These are phyloP conservation scores for Geotrypetes seraphini DNA, from an alignment of 2,797 vertebrate genomes.

Conservation along the genomic window DNA sequence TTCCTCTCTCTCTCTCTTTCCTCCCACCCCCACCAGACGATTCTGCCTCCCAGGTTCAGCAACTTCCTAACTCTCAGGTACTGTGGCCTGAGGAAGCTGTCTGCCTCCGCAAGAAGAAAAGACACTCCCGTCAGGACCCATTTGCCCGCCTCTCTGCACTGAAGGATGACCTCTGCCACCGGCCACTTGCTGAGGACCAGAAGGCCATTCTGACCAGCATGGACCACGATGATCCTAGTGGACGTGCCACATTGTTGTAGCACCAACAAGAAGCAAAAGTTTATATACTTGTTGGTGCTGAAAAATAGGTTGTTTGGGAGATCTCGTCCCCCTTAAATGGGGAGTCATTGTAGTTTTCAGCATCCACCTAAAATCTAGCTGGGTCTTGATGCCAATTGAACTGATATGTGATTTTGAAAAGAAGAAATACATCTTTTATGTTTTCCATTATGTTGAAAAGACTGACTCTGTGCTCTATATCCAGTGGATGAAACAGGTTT, in stretches of 20 bases:
- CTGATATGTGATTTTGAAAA: no score
- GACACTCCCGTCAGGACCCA: slow-evolving; percentile 78
- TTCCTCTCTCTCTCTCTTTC: not conserved
- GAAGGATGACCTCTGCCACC: slow-evolving; percentile 70
- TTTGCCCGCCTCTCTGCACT: slow-evolving; percentile 81
- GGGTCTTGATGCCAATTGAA: no score
- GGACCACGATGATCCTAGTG: slow-evolving; percentile 72
- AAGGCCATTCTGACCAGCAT: slow-evolving; percentile 86
- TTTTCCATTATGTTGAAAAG: no score
- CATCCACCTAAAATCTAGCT: no score
- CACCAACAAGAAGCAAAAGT: no score
- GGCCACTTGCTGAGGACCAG: slow-evolving; percentile 84
- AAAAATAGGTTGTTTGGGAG: no score
- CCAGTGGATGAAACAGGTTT: no score
- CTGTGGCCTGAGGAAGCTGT: slow-evolving; percentile 74
- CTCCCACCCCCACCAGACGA: slow-evolving; percentile 50
- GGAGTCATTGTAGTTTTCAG: no score
- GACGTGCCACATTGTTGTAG: slow-evolving; percentile 83
- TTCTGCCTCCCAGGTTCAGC: slow-evolving; percentile 96
- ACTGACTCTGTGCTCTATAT: no score
- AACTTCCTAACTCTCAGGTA: slow-evolving; percentile 87
- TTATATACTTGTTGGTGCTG: no score
- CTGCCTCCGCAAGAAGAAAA: slow-evolving; percentile 82
- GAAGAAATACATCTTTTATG: no score
- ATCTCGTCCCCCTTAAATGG: no score